These are phyloP conservation scores for Heteromyza rotundicornis DNA, from an alignment of 2,888 invertebrate species.

Conservation along the genomic window DNA sequence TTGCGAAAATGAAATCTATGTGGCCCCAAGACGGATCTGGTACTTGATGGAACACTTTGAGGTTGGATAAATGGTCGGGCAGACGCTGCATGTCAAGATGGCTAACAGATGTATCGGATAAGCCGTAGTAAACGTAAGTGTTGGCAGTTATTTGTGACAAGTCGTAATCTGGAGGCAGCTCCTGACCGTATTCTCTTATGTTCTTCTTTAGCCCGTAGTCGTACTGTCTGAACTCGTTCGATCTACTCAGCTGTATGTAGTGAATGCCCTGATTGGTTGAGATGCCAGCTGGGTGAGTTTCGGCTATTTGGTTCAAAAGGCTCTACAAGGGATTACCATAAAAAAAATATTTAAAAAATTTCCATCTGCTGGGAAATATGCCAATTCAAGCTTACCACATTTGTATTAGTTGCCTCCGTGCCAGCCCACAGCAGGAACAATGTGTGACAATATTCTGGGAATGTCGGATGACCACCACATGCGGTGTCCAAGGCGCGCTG, in stretches of 20 bases:
- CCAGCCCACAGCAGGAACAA: conserved; percentile 43
- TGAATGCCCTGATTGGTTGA: conserved; percentile 56
- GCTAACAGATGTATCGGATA: conserved; percentile 31
- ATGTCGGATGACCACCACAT: conserved; percentile 36
- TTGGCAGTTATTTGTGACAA: conserved; percentile 45
- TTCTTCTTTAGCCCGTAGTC: conserved; percentile 51
- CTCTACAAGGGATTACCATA: conserved; percentile 28
- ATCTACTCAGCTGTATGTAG: conserved; percentile 43
- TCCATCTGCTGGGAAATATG: background rate
- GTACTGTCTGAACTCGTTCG: conserved; percentile 49
- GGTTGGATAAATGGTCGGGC: conserved; percentile 40
- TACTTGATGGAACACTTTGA: conserved; percentile 47
- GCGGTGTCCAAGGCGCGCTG: conserved; percentile 43
- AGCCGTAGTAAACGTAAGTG: conserved; percentile 44
- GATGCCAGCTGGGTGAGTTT: conserved; percentile 53
- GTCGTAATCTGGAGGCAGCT: conserved; percentile 49
- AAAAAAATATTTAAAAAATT: background rate
- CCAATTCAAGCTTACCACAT: conserved; percentile 37
- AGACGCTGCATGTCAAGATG: conserved; percentile 48
- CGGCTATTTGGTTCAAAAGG: conserved; percentile 41
- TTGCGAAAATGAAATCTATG: conserved; percentile 53
- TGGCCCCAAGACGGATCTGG: conserved; percentile 51
- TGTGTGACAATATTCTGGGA: conserved; percentile 39
- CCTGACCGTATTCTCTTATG: conserved; percentile 40
- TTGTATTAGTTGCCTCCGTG: conserved; percentile 46